phyloP scores from a whole-genome alignment of 1,140 invertebrate species.

The Drosophila miranda region DNA sequence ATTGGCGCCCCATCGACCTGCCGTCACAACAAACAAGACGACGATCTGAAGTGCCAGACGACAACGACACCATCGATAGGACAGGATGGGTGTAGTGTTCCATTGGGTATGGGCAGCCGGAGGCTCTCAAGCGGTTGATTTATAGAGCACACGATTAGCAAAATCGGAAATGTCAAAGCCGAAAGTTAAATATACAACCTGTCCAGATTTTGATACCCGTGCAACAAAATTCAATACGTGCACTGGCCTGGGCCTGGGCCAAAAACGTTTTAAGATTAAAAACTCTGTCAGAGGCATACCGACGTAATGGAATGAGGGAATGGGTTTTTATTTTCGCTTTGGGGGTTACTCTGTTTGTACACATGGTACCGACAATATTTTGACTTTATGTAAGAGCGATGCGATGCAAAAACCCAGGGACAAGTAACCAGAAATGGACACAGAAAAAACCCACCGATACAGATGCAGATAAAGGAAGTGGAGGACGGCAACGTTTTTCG shows the following conservation, averaged over 20 bases:
- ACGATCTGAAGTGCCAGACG: slow-evolving; percentile 46
- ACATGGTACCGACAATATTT: slow-evolving; percentile 42
- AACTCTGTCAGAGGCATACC: slow-evolving; percentile 3
- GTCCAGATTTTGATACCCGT: slow-evolving; percentile 51
- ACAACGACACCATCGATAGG: slow-evolving; percentile 14
- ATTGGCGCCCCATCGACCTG: slow-evolving; percentile 10
- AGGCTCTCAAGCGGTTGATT: slow-evolving; percentile 44
- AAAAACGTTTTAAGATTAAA: slow-evolving; percentile 55
- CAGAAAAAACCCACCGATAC: slow-evolving; percentile 6
- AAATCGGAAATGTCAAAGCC: slow-evolving; percentile 56
- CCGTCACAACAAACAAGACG: slow-evolving; percentile 31
- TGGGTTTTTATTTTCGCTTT: neutral
- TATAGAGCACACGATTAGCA: slow-evolving; percentile 47
- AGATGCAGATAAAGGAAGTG: slow-evolving; percentile 57
- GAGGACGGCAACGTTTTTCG: slow-evolving; percentile 22
- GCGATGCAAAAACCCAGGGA: slow-evolving; percentile 39
- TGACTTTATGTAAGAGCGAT: slow-evolving; percentile 48
- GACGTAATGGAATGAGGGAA: too few relatives aligned
- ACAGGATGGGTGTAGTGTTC: slow-evolving; percentile 3
- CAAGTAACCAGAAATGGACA: slow-evolving; percentile 9
- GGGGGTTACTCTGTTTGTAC: slow-evolving; percentile 3
- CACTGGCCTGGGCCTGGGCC: slow-evolving; percentile 20
- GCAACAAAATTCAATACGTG: slow-evolving; percentile 6
- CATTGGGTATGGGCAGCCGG: slow-evolving; percentile 7
- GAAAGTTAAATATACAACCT: slow-evolving; percentile 43